These are phyloP conservation scores for Scaptomyza polygonia DNA, from an alignment of 2,888 invertebrate genomes.

Conservation along the genomic window DNA sequence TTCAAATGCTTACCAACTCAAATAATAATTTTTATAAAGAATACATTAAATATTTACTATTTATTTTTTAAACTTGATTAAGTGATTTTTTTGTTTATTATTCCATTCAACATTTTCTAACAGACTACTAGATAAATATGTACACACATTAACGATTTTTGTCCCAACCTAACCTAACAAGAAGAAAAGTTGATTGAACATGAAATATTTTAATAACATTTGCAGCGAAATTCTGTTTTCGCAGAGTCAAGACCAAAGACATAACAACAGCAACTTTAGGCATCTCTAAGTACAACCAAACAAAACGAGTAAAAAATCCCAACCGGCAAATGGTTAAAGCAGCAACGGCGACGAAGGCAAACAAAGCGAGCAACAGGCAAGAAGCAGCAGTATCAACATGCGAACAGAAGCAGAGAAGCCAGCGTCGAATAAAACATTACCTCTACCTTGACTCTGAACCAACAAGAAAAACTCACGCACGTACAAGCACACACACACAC, in stretches of 20 bases:
- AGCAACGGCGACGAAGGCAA: conserved; percentile 23
- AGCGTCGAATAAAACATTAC: conserved; percentile 72
- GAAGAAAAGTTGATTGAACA: background rate
- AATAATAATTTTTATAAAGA: no score
- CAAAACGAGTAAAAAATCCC: conserved; percentile 62
- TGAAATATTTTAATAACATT: conserved; percentile 36
- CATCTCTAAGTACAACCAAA: conserved; percentile 69
- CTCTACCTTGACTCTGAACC: conserved; percentile 85
- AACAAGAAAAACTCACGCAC: conserved; percentile 54
- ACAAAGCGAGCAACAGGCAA: conserved; percentile 52
- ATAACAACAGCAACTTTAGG: conserved; percentile 49
- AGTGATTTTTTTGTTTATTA: no score
- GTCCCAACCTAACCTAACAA: background rate
- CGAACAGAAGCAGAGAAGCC: conserved; percentile 28
- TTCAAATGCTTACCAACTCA: background rate
- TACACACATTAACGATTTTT: no score
- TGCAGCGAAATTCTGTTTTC: conserved; percentile 46
- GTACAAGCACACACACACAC: conserved; percentile 23
- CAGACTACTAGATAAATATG: no score
- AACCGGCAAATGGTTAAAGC: conserved; percentile 80
- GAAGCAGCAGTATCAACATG: conserved; percentile 26
- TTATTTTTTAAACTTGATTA: no score
- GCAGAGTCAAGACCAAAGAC: conserved; percentile 77
- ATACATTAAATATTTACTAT: no score
- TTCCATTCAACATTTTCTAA: no score